These are phyloP conservation scores for Drosophila nebulosa DNA, from an alignment of 1,140 invertebrate genomes.

Conservation along the genomic window DNA sequence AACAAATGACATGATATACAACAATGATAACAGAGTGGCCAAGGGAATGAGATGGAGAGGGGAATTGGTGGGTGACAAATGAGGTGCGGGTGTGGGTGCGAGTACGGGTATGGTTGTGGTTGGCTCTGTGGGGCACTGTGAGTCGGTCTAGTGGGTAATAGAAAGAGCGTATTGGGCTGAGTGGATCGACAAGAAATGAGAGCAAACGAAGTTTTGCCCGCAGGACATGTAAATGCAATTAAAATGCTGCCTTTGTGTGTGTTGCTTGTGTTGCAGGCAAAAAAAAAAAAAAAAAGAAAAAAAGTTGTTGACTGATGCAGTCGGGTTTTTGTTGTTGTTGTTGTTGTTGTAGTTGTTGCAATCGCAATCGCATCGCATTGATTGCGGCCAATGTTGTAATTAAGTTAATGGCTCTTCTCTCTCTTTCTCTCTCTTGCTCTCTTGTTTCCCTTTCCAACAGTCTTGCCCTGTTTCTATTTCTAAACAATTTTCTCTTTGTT, in stretches of 20 bases:
- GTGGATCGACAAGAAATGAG: slow-evolving; percentile 21
- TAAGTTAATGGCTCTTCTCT: slow-evolving; percentile 55
- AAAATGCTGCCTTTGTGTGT: slow-evolving; percentile 56
- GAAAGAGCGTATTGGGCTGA: not conserved
- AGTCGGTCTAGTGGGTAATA: no score
- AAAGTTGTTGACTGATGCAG: slow-evolving; percentile 58
- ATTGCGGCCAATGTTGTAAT: slow-evolving; percentile 61
- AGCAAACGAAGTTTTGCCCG: slow-evolving; percentile 55
- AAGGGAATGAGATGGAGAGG: not conserved
- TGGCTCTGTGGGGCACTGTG: no score
- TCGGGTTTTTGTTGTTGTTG: slow-evolving; percentile 31
- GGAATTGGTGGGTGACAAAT: not conserved
- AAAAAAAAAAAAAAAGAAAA: no score
- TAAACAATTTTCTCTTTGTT: slow-evolving; percentile 28
- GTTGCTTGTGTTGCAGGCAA: not conserved
- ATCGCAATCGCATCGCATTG: slow-evolving; percentile 50
- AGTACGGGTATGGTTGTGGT: no score
- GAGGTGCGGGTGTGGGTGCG: not conserved
- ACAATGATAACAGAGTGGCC: slow-evolving; percentile 17
- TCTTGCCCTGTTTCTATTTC: not conserved
- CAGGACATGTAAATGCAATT: slow-evolving; percentile 78
- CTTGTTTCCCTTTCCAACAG: no score
- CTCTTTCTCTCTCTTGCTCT: not conserved
- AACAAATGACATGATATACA: slow-evolving; percentile 38
- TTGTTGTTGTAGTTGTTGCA: slow-evolving; percentile 46